Evolutionary conservation across 2,888 invertebrate genomes (phyloP), one percentile per base, ranked within the genome.

Genomic region (Napeogenes sylphis): DNA sequence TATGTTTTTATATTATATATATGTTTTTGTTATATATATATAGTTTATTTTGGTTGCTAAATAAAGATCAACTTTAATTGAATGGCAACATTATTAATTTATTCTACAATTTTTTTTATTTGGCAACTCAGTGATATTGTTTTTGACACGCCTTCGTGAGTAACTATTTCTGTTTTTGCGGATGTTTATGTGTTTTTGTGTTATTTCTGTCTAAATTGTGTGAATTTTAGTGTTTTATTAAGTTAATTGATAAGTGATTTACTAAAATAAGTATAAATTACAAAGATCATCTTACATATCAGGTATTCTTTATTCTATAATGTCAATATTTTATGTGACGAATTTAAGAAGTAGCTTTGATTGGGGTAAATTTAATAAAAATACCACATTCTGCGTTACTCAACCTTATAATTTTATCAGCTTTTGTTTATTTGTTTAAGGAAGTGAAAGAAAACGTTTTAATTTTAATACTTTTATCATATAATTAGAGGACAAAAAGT

Each of bases 81-180:
- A 21, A 21, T 21, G 21, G 21, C 21, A 21, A 21, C 21, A 21
- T 21, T 21, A 21, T 21, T 21, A 21, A 21, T 21, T 21, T 21
- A 21, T 21, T 21, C 1, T 21, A 21, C 21, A 21, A 21, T 21
- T 21, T 21, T n/a, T 54, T 46, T 33, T 13, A 56, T 30, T 45
- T 71, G 62, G 68, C 68, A 71, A 69, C 69, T 61, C 68, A 47
- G 57, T 57, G 53, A 61, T 59, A 69, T 65, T 71, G 68, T 72
- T 71, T 72, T 75, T 74, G 75, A 75, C 75, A 75, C 75, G 71
- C 75, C 75, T 75, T 67, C 13, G 56, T 55, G 59, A 62, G 60
- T 67, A 0, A 66, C 68, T 65, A 75, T 73, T 72, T 64, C 67
- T 33, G 60, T 71, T 51, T 58, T 65, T 64, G 32, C 14, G 53